phyloP scores from a whole-genome alignment of 2,888 invertebrate genomes.

The Drosophila koepferae region DNA sequence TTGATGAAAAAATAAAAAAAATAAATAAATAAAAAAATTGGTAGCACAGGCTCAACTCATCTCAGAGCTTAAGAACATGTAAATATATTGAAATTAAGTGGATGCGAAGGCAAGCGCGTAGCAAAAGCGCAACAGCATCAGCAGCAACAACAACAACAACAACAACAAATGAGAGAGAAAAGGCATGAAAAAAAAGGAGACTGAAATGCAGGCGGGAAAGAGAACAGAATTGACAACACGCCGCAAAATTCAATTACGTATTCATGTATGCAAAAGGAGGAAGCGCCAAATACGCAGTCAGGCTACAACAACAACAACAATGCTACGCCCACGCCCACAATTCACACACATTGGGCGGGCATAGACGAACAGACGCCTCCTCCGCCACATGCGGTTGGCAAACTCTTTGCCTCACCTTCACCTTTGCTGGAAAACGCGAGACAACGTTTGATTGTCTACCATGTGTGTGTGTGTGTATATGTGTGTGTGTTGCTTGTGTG shows the following conservation, averaged over 20 bases:
- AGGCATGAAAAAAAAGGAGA: background rate
- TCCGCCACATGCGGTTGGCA: constrained; percentile 52
- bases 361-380: constrained; percentile 59
- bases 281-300: constrained; percentile 72
- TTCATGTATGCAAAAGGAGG: constrained; percentile 78
- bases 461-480: constrained; percentile 9
- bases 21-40: background rate
- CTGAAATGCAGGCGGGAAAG: constrained; percentile 64
- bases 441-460: constrained; percentile 65
- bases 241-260: constrained; percentile 80
- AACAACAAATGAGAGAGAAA: constrained; percentile 30
- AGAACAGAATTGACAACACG: constrained; percentile 76
- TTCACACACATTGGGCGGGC: constrained; percentile 47
- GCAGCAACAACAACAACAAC: constrained; percentile 17
- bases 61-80: constrained; percentile 33
- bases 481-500: no score
- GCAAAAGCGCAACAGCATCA: constrained; percentile 56
- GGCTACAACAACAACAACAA: constrained; percentile 11
- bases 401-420: constrained; percentile 29
- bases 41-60: constrained; percentile 23
- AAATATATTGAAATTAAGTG: constrained; percentile 61
- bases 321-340: constrained; percentile 47
- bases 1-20: background rate
- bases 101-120: constrained; percentile 39
- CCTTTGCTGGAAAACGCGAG: constrained; percentile 33